Base-by-base conservation (phyloP, 2,113 vertebrate species). In the Corydoras maculifer region DNA sequence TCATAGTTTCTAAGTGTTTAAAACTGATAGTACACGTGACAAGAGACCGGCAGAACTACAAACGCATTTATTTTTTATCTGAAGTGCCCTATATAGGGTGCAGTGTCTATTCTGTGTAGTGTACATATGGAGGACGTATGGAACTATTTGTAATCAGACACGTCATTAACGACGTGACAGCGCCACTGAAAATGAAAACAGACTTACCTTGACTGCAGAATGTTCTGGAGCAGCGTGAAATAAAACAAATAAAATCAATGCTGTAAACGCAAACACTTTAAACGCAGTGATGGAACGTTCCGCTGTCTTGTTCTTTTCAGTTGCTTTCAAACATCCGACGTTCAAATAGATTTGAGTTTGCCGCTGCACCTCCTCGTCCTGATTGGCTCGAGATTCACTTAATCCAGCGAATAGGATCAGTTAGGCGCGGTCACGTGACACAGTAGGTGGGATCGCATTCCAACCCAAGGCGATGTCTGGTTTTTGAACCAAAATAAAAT, bases 401-500 rank as follows among this genome's bases (percentile, higher is more conserved):
- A 0, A 13, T 29, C 13, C 0, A 70, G 59, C 86, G 84, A 87
- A 85, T 85, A 2, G 54, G 7, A 53, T 25, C 31, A 0, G 50
- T 48, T 7, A 18, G 9, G 35, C 12, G 7, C 0, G 0, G 51
- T 30, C 65, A 63, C 62, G 60, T 81, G 75, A 43, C 25, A 13
- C 3, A 11, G 8, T 3, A 8, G 30, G 51, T 7, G 51, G 50
- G 29, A 7, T 2, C 15, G 2, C 57, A 65, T 59, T 18, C 29
- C 7, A 30, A 32, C 50, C 18, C 3, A 57, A 57, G 54, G 54
- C 54, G 54, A 13, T 4, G 54, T 57, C 14, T 1, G 2, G 14
- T 57, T 10, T 89, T 90, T 87, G 76, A 90, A 90, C 66, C 54
- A 63, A 84, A 88, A 89, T 79, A 88, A 13, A 54, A 88, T 86